These are phyloP conservation scores for Amphimallon solstitiale DNA, from an alignment of 2,888 invertebrate species.

Conservation along the genomic window DNA sequence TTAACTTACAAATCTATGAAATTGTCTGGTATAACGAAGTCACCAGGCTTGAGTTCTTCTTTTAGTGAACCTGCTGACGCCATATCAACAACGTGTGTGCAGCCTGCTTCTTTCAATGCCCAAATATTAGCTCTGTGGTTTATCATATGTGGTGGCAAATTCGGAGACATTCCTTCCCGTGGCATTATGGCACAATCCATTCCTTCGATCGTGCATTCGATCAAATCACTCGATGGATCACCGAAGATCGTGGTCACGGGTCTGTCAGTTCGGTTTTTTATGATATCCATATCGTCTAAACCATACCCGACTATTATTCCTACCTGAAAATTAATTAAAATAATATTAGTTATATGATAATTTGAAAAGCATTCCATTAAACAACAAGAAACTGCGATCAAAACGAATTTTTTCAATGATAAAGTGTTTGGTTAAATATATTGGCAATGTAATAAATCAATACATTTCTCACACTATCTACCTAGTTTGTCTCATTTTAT, in stretches of 20 bases:
- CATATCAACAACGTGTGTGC: constrained; percentile 92
- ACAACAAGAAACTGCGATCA: too few relatives aligned
- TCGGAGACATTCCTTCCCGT: constrained; percentile 75
- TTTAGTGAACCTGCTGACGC: constrained; percentile 94
- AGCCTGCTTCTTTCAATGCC: constrained; percentile 87
- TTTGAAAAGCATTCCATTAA: too few relatives aligned
- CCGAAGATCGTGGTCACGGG: constrained; percentile 83
- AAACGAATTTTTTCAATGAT: too few relatives aligned
- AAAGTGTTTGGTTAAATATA: too few relatives aligned
- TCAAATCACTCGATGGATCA: constrained; percentile 79
- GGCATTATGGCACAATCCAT: constrained; percentile 79
- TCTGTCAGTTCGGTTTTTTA: constrained; percentile 75
- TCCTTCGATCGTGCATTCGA: constrained; percentile 77
- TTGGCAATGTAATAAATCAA: too few relatives aligned
- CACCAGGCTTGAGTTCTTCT: constrained; percentile 87
- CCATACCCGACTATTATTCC: constrained; percentile 98
- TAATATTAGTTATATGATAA: too few relatives aligned
- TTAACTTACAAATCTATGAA: constrained; percentile 78
- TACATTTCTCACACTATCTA: too few relatives aligned
- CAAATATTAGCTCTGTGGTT: constrained; percentile 98
- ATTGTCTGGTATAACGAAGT: constrained; percentile 87
- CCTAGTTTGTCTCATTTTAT: too few relatives aligned
- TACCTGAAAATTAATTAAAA: constrained; percentile 69
- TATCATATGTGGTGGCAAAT: constrained; percentile 84
- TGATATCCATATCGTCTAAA: constrained; percentile 89